These are phyloP conservation scores for Grammomys surdaster DNA, from an alignment of 2,113 vertebrate genomes.

Conservation along the genomic window DNA sequence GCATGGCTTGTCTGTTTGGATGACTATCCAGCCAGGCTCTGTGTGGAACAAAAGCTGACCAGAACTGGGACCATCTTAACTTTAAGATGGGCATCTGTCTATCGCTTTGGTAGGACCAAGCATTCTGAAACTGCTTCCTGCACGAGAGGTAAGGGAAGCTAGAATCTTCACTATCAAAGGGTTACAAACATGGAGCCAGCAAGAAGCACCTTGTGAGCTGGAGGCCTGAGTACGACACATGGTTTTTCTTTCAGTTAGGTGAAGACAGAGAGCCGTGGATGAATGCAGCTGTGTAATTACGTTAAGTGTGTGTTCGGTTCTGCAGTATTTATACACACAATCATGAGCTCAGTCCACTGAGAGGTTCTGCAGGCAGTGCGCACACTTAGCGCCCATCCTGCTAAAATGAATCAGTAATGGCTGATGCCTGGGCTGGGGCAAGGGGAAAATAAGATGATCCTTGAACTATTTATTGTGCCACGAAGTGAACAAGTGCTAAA, in stretches of 20 bases:
- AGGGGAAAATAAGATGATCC: not conserved
- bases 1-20: conserved; percentile 47
- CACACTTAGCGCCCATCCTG: not conserved
- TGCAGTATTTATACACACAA: not conserved
- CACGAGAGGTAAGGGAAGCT: not conserved
- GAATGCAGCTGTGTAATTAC: not conserved
- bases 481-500: not conserved
- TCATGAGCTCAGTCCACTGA: not conserved
- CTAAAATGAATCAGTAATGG: conserved; percentile 32
- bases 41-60: conserved; percentile 59
- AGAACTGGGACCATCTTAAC: conserved; percentile 4
- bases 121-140: not conserved
- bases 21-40: conserved; percentile 17
- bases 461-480: not conserved
- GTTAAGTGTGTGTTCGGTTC: not conserved
- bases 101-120: not conserved
- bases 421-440: not conserved
- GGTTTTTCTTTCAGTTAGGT: not conserved
- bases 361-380: not conserved
- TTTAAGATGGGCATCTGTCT: not conserved
- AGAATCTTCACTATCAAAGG: not conserved
- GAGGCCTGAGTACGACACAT: not conserved
- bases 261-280: not conserved
- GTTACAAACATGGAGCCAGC: not conserved
- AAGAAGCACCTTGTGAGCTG: not conserved